Evolutionary conservation across 2,888 invertebrate species (phyloP).

Genomic region (Hermaeophaga mercurialis): DNA sequence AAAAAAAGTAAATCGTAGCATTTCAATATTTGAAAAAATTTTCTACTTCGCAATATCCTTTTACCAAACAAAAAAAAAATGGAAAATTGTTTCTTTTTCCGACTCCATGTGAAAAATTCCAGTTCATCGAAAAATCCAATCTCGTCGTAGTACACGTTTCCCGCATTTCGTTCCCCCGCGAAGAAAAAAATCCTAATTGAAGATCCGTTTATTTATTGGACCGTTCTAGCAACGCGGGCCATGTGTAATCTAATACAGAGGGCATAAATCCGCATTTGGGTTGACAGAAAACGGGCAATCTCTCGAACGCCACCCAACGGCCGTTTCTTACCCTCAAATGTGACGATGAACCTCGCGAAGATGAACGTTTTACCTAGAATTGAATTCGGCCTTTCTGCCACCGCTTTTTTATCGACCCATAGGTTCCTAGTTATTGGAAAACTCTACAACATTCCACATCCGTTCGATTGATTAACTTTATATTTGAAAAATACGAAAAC

Average conservation of each 20-base stretch:
- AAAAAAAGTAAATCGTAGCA: too few relatives aligned
- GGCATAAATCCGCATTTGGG: slow-evolving; percentile 61
- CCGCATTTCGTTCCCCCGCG: slow-evolving; percentile 39
- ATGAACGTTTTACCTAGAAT: slow-evolving; percentile 18
- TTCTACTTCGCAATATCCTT: too few relatives aligned
- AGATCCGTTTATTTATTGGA: slow-evolving; percentile 57
- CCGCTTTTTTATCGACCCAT: too few relatives aligned
- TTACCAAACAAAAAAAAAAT: too few relatives aligned
- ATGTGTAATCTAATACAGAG: slow-evolving; percentile 61
- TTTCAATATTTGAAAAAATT: too few relatives aligned
- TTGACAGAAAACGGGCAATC: slow-evolving; percentile 58
- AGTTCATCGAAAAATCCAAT: slow-evolving; percentile 37
- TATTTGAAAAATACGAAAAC: too few relatives aligned
- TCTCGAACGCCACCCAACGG: slow-evolving; percentile 45
- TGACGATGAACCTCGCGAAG: slow-evolving; percentile 23
- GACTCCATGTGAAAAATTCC: too few relatives aligned
- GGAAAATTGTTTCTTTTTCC: too few relatives aligned
- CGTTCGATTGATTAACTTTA: too few relatives aligned
- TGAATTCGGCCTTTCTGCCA: slow-evolving; percentile 20
- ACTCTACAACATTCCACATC: too few relatives aligned
- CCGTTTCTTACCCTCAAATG: slow-evolving; percentile 34
- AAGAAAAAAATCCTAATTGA: slow-evolving; percentile 54
- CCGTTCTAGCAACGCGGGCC: slow-evolving; percentile 52
- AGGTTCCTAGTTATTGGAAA: too few relatives aligned
- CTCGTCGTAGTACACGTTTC: slow-evolving; percentile 40